Conservation (phyloP, 2,797 vertebrate species). For the Enteromius paludinosus region DNA sequence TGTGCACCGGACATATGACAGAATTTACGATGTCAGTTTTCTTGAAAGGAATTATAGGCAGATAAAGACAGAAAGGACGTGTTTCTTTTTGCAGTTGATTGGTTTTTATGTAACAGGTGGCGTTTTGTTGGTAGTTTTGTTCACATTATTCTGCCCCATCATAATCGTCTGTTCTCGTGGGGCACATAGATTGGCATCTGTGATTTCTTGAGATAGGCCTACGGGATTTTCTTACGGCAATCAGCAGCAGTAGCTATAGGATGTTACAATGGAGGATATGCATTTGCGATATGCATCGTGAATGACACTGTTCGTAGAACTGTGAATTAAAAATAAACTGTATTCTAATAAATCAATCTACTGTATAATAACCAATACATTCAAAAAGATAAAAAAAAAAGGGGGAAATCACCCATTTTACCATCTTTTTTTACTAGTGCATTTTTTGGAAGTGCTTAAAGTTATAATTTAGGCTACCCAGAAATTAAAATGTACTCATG, state of each 20-base stretch:
- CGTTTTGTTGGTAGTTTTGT: background rate
- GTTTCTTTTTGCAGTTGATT: background rate
- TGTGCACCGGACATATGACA: background rate
- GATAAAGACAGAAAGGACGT: background rate
- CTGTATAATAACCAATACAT: too few species aligned
- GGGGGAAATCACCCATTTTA: too few species aligned
- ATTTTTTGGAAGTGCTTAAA: too few species aligned
- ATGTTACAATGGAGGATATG: too few species aligned
- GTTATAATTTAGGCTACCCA: too few species aligned
- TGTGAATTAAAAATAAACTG: too few species aligned
- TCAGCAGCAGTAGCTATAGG: background rate
- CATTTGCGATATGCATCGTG: too few species aligned
- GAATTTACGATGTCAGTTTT: background rate
- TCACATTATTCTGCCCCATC: background rate
- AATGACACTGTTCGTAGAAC: too few species aligned
- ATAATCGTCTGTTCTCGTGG: background rate
- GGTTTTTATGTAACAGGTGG: slow-evolving; percentile 1
- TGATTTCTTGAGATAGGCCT: background rate
- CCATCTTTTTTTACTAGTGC: too few species aligned
- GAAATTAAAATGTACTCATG: too few species aligned
- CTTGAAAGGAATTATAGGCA: background rate
- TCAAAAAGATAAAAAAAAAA: too few species aligned
- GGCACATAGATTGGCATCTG: background rate
- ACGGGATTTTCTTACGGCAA: background rate
- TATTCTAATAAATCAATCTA: too few species aligned